A percentile compares a stretch with the other conserved stretches of the same genome.
phyloP scores from a whole-genome alignment of 2,797 vertebrate genomes.

The Euthynnus affinis region DNA sequence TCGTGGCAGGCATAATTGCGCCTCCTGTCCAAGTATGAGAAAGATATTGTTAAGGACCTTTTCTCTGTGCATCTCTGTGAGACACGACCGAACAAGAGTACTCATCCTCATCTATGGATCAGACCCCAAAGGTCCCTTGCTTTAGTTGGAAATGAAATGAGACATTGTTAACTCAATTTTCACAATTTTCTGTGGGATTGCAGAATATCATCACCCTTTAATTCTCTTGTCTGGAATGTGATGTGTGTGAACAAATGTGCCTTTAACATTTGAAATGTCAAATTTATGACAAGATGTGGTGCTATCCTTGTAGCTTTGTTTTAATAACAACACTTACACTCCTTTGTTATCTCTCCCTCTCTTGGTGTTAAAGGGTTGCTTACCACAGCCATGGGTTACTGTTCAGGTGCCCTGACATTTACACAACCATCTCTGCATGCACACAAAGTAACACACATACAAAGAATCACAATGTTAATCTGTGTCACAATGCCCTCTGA shows the following conservation, averaged over 20 bases:
- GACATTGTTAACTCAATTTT: conserved; percentile 86
- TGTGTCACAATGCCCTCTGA: conserved; percentile 76
- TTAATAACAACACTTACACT: background rate
- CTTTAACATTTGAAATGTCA: conserved; percentile 62
- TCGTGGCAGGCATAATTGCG: conserved; percentile 84
- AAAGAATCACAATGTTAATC: conserved; percentile 68
- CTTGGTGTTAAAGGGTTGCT: conserved; percentile 46
- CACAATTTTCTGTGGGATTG: conserved; percentile 57
- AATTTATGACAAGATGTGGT: conserved; percentile 32
- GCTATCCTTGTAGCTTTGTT: conserved; percentile 14
- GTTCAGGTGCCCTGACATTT: conserved; percentile 70
- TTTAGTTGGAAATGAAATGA: conserved; percentile 83
- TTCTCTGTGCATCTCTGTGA: conserved; percentile 81
- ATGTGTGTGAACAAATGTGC: conserved; percentile 56
- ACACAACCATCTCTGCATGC: conserved; percentile 48
- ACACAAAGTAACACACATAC: conserved; percentile 35
- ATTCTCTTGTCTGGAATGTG: conserved; percentile 53
- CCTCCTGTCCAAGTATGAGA: conserved; percentile 84
- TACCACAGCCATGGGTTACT: conserved; percentile 33
- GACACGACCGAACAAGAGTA: conserved; percentile 84
- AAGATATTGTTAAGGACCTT: conserved; percentile 88
- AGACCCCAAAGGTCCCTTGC: conserved; percentile 82
- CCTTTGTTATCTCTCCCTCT: conserved; percentile 45
- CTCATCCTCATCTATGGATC: conserved; percentile 81
- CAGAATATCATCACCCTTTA: conserved; percentile 61